Conservation (phyloP, 2,113 vertebrate genomes). For the Camelus dromedarius region DNA sequence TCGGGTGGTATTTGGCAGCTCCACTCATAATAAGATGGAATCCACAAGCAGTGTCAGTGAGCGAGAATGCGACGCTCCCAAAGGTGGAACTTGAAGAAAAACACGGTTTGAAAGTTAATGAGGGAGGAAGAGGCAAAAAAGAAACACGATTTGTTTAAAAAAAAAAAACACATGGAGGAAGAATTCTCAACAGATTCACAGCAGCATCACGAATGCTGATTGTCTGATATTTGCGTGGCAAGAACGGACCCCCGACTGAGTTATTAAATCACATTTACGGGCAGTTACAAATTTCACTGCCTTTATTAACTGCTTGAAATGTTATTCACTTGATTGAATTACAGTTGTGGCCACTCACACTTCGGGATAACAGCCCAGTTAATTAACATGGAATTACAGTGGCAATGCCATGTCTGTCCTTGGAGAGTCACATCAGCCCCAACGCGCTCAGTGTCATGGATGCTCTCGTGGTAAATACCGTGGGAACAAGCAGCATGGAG, state of each 20-base stretch:
- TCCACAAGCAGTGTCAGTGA: background rate
- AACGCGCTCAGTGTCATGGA: constrained; percentile 52
- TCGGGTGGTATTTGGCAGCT: background rate
- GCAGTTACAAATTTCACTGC: background rate
- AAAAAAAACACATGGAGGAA: background rate
- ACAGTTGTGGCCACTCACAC: constrained; percentile 61
- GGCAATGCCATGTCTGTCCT: background rate
- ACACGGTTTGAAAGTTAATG: constrained; percentile 54
- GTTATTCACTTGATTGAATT: constrained; percentile 14
- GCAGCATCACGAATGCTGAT: too few relatives aligned
- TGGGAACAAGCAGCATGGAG: constrained; percentile 46
- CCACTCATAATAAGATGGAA: background rate
- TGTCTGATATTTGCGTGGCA: background rate
- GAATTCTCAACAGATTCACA: background rate
- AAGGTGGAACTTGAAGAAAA: constrained; percentile 23
- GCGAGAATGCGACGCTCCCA: background rate
- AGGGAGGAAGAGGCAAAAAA: background rate
- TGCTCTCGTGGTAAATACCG: constrained; percentile 25
- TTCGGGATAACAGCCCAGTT: constrained; percentile 59
- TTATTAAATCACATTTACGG: background rate
- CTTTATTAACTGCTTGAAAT: background rate
- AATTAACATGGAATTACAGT: constrained; percentile 71
- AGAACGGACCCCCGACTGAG: background rate
- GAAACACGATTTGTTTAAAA: background rate
- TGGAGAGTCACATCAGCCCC: constrained; percentile 61